A percentile compares a stretch with the other conserved stretches of the same genome.
Conservation (phyloP, 1,140 invertebrate genomes). For the Homarus americanus region DNA sequence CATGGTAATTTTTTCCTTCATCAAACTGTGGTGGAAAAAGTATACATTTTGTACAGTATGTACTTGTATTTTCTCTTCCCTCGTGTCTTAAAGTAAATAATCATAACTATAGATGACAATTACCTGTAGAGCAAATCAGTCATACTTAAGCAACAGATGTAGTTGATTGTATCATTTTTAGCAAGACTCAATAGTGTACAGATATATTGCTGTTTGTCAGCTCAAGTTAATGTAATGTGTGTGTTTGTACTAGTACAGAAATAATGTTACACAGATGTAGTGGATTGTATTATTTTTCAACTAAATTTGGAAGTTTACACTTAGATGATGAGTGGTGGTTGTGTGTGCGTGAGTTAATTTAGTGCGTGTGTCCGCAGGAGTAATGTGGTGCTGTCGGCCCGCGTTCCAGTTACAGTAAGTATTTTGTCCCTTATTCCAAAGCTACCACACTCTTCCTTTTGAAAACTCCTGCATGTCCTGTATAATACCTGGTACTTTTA, state of each 20-base stretch:
- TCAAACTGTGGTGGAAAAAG: too few species aligned
- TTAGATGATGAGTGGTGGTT: too few species aligned
- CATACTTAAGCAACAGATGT: not conserved
- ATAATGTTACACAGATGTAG: too few species aligned
- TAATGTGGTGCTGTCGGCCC: constrained; percentile 62
- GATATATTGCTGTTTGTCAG: too few species aligned
- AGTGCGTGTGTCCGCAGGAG: constrained; percentile 11
- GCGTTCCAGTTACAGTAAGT: constrained; percentile 63
- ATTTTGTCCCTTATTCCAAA: not conserved
- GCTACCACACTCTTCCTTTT: not conserved
- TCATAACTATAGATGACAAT: not conserved
- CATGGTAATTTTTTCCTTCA: too few species aligned
- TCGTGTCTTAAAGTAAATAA: not conserved
- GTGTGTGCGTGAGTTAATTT: not conserved
- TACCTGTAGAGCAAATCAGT: not conserved
- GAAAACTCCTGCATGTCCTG: not conserved
- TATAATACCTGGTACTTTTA: not conserved
- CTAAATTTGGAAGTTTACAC: not conserved
- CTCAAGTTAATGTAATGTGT: too few species aligned
- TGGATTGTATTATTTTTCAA: not conserved
- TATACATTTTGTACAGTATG: too few species aligned
- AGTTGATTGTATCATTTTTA: too few species aligned
- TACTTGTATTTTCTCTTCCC: too few species aligned
- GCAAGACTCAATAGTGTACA: too few species aligned
- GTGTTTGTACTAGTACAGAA: too few species aligned